Evolutionary conservation across 2,113 vertebrate genomes (phyloP).

Genomic region (Excalfactoria chinensis): DNA sequence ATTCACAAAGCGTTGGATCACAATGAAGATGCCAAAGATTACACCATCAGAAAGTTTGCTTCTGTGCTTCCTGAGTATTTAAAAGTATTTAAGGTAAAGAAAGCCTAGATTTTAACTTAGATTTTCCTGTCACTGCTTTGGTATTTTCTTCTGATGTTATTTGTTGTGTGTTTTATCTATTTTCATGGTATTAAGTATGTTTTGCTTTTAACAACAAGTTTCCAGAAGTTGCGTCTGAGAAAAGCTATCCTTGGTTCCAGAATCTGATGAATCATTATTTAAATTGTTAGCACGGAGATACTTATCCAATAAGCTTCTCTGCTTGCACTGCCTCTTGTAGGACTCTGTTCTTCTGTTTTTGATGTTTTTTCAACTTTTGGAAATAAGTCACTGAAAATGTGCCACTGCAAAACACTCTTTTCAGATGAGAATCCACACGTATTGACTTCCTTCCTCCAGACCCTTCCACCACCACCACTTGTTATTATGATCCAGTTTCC

Average conservation of each 20-base stretch:
- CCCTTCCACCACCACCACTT: neutral
- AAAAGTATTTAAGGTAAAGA: conserved; percentile 86
- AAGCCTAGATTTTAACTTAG: neutral
- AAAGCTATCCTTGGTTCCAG: neutral
- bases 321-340: neutral
- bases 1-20: conserved; percentile 85
- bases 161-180: neutral
- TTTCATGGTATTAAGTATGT: neutral
- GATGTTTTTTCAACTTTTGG: neutral
- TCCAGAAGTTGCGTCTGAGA: neutral
- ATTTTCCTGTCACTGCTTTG: neutral
- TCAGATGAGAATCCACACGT: neutral
- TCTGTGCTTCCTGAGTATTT: conserved; percentile 89
- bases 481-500: neutral
- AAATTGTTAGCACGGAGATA: neutral
- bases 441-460: neutral
- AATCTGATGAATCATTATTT: neutral
- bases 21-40: conserved; percentile 85
- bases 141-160: neutral
- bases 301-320: neutral
- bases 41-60: conserved; percentile 87
- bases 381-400: neutral
- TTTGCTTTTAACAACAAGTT: neutral
- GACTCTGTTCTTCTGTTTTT: neutral
- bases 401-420: neutral